Conservation (phyloP, 2,888 invertebrate genomes). For the Perithous albicinctus region DNA sequence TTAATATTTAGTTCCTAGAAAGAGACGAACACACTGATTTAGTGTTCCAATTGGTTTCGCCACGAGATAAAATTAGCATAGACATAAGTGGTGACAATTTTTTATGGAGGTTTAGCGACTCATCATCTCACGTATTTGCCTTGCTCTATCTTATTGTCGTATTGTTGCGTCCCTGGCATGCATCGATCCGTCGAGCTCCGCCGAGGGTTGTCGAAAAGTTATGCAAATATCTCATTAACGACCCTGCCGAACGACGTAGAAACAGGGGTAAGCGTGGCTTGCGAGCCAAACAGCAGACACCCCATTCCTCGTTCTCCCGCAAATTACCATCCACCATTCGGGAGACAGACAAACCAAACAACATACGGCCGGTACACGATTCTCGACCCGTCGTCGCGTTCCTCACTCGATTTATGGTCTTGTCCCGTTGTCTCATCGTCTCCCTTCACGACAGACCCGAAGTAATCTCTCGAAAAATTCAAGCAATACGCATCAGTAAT, state of each 20-base stretch:
- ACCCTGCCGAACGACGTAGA: conserved; percentile 58
- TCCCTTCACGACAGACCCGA: not conserved
- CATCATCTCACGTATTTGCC: conserved; percentile 24
- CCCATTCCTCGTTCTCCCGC: conserved; percentile 32
- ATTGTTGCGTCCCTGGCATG: conserved; percentile 69
- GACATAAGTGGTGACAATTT: conserved; percentile 77
- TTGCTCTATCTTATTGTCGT: conserved; percentile 68
- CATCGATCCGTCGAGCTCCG: conserved; percentile 70
- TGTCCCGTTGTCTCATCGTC: not conserved
- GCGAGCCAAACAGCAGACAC: conserved; percentile 33
- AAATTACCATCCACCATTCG: conserved; percentile 57
- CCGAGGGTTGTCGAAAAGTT: conserved; percentile 70
- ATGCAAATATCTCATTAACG: conserved; percentile 81
- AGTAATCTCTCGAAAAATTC: not conserved
- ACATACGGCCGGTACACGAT: conserved; percentile 46
- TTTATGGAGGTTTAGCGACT: conserved; percentile 71
- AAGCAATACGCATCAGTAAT: not conserved
- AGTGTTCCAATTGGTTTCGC: conserved; percentile 79
- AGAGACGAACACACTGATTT: conserved; percentile 70
- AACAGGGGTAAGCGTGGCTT: conserved; percentile 56
- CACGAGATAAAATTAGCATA: conserved; percentile 81
- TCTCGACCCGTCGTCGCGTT: conserved; percentile 37
- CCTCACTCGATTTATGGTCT: conserved; percentile 55
- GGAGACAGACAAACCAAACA: conserved; percentile 46
- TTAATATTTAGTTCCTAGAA: conserved; percentile 66